phyloP scores from a whole-genome alignment of 2,888 invertebrate species.

The Scaptomyza flava region DNA sequence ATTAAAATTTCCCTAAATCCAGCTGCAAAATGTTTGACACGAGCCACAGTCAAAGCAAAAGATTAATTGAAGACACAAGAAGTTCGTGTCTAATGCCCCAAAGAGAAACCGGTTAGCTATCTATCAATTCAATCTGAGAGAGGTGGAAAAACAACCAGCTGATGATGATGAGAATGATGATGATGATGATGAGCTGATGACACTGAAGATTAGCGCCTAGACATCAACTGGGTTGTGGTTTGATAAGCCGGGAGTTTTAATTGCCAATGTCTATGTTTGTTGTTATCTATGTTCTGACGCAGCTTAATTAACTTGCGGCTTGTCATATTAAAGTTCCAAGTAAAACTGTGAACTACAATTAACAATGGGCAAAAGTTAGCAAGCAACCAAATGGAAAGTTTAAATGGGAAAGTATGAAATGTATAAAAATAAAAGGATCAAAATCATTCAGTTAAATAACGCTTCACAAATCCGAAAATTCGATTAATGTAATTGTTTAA shows the following conservation, averaged over 20 bases:
- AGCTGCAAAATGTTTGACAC: slow-evolving; percentile 31
- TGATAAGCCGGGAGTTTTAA: slow-evolving; percentile 26
- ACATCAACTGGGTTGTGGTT: slow-evolving; percentile 14
- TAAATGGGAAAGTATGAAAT: not conserved
- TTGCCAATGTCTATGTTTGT: slow-evolving; percentile 14
- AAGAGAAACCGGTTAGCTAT: slow-evolving; percentile 62
- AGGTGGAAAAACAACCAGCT: slow-evolving; percentile 17
- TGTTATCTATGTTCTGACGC: slow-evolving; percentile 16
- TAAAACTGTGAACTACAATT: slow-evolving; percentile 34
- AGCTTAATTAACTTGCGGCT: slow-evolving; percentile 58
- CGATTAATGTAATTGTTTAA: too few relatives aligned
- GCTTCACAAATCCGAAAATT: too few relatives aligned
- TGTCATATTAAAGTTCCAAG: slow-evolving; percentile 21
- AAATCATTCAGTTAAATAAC: too few relatives aligned
- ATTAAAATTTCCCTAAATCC: slow-evolving; percentile 52
- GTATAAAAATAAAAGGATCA: not conserved
- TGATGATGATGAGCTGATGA: slow-evolving; percentile 44
- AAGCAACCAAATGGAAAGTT: slow-evolving; percentile 37
- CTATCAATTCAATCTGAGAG: slow-evolving; percentile 23
- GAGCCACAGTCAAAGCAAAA: slow-evolving; percentile 28
- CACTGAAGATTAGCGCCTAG: slow-evolving; percentile 49
- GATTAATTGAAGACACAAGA: slow-evolving; percentile 82
- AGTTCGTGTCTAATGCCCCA: slow-evolving; percentile 54
- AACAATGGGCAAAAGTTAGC: slow-evolving; percentile 12
- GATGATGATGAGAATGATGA: slow-evolving; percentile 30